Evolutionary conservation across 2,888 invertebrate species (phyloP), one percentile per base, ranked within the genome.

Genomic region (Alloplasta piceator): DNA sequence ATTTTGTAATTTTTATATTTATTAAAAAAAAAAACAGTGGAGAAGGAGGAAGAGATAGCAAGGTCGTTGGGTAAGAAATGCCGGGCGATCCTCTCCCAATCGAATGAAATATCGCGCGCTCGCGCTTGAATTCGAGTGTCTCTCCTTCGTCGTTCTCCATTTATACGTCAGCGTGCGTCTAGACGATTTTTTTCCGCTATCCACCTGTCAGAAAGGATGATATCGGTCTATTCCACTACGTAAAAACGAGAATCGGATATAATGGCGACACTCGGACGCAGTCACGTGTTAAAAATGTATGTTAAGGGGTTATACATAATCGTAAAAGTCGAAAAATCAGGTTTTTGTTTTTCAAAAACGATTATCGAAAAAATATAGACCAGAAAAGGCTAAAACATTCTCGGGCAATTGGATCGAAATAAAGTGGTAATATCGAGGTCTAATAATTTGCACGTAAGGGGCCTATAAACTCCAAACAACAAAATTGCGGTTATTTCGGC

Each of bases 171-270:
- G 26, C 55, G 55, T 43, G 52, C 58, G 77, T 72, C 71, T 78
- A 79, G 75, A 74, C 79, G 39, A 79, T 63, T 79, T 66, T 79
- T 75, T 75, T 60, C 38, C 26, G 26, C 26, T 26, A 12, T 16
- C 46, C 66, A 67, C 48, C 64, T 70, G 63, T 68, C 70, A 68
- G 58, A 70, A 64, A 50, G 48, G 7, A 66, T 26, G 61, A 66
- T 64, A 58, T 61, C 61, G 58, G 58, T 48, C 39, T 61, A 52
- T 58, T 41, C 36, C 14, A 5, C n/a, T 12, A n/a, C 50, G 43
- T 5, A 56, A 55, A 56, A 10, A 63, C 26, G 46, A 14, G 36
- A 26, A 76, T n/a, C 5, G 7, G 46, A 4, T 48, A 56, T 38
- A 56, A 48, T 6, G 16, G 0, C 16, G 36, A n/a, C 61, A 43